Base-by-base conservation (phyloP, 2,797 vertebrate genomes). In the Dallia pectoralis region DNA sequence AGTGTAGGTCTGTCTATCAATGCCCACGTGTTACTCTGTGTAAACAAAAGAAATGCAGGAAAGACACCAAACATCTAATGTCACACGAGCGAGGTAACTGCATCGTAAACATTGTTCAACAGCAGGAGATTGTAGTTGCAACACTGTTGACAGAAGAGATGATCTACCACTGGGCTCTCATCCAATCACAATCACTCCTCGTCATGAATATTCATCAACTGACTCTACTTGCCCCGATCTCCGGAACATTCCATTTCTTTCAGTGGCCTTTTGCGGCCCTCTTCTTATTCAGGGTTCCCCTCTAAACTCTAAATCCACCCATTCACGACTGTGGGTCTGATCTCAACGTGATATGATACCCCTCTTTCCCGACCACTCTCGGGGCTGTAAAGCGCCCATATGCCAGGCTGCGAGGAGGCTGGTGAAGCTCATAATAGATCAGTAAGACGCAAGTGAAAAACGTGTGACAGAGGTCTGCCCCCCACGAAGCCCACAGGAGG, bases 161-260 rank as follows among this genome's bases (percentile, higher is more conserved):
- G 94, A 97, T 91, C 93, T 76, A 77, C 85, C 90, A 91, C 92
- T 82, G 78, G 32, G 67, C 71, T 88, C 80, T 91, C 90, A 94
- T 92, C 88, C 89, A 93, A 93, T 95, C 92, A 92, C 91, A 93
- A 93, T 86, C 81, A 85, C 84, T 92, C 92, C 92, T 95, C 22
- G 25, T 93, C 94, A 96, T 96, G 94, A 97, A 95, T 96, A 97
- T 95, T 96, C 94, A 92, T 89, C 91, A 95, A 95, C 90, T 83
- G 86, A 82, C 83, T 90, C 87, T 89, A 88, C 88, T 94, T 92
- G 92, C 85, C 85, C 89, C 92, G 87, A 90, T 92, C 90, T 86
- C 89, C 89, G 89, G 88, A 89, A 92, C 91, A 92, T 90, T 88
- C 78, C 77, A 88, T 92, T 88, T 77, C 78, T 88, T 92, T 93